Base-by-base conservation (phyloP, 2,888 invertebrate species). In the Aradus depressus region DNA sequence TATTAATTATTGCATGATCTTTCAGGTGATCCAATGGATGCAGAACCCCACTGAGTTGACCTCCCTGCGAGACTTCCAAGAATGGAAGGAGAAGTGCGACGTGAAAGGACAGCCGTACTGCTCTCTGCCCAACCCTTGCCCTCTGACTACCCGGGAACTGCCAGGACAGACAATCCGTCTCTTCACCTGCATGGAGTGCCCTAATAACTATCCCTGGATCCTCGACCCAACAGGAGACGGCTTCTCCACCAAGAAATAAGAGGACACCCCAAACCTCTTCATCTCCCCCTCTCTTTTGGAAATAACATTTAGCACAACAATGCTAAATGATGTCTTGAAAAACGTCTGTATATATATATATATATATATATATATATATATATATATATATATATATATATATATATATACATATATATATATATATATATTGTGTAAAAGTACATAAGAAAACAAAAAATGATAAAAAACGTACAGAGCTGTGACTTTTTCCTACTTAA, bases 161-260 rank as follows among this genome's bases (percentile, higher is more conserved):
- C 91, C 91, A 26, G 91, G 91, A 56, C 91, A 92, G 70, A 90
- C 88, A 42, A 76, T 91, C 42, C 83, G 91, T 67, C 76, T 92
- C 53, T 91, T 91, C 74, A 92, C 92, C 50, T 92, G 92, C 70
- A 88, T 91, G 85, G 91, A 92, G 69, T 92, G 92, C 68, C 92
- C 92, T 55, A 87, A 90, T 67, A 89, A 91, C 71, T 92, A 92
- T 66, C 92, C 92, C 50, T 92, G 91, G 91, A 82, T 92, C 64
- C 74, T 90, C 64, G 91, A 92, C 72, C 91, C 91, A 58, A 91
- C 91, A 64, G 92, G 91, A 64, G 91, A 92, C 72, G 91, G 90
- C 64, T 88, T 88, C 76, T 83, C 80, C 65, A 83, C 80, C 66
- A 85, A 77, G 49, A n/a, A n/a, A n/a, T n/a, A n/a, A n/a, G n/a